These are phyloP conservation scores for Drosophila ironensis DNA, from an alignment of 1,140 invertebrate species.

Conservation along the genomic window DNA sequence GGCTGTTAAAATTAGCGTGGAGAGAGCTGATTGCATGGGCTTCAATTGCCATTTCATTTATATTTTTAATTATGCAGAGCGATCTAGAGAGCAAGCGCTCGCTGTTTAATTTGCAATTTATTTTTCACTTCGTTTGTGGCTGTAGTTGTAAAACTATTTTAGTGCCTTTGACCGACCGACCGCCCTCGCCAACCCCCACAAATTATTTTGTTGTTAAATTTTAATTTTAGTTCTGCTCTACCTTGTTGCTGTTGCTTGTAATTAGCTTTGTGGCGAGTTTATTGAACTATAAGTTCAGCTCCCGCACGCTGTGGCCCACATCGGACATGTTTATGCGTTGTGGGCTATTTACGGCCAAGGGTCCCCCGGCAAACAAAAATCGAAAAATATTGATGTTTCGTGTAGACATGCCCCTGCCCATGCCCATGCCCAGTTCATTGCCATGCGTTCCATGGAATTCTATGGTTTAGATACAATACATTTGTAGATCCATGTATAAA, in stretches of 20 bases:
- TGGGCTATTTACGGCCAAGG: conserved; percentile 59
- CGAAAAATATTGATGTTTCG: conserved; percentile 37
- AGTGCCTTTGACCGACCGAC: conserved; percentile 3
- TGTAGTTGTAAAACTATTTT: conserved; percentile 38
- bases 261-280: conserved; percentile 47
- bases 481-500: not conserved
- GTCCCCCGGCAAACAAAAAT: conserved; percentile 12
- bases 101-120: conserved; percentile 58
- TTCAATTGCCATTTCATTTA: conserved; percentile 40
- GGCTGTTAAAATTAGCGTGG: conserved; percentile 28
- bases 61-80: conserved; percentile 41
- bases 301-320: not conserved
- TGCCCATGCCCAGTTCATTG: conserved; percentile 34
- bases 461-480: no score
- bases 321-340: conserved; percentile 45
- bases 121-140: conserved; percentile 40
- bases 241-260: conserved; percentile 13
- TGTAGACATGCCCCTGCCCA: conserved; percentile 27
- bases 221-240: conserved; percentile 30
- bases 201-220: conserved; percentile 45
- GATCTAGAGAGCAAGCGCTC: conserved; percentile 1
- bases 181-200: not conserved
- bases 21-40: conserved; percentile 30
- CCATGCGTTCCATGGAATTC: conserved; percentile 18
- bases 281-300: conserved; percentile 54